phyloP scores from a whole-genome alignment of 2,888 invertebrate species.

The Petrolisthes manimaculis region DNA sequence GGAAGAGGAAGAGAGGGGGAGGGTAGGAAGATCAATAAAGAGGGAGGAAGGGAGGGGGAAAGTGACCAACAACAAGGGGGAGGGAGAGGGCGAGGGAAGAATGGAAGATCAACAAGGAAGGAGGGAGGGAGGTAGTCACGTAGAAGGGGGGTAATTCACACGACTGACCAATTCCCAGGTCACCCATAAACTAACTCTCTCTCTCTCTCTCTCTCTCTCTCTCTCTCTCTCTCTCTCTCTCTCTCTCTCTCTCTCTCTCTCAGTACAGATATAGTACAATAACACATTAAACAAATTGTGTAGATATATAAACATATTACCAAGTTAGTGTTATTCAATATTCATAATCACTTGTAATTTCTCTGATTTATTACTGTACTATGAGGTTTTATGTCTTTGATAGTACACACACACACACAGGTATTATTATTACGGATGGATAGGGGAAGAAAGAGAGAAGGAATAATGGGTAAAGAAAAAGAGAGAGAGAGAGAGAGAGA shows the following conservation, averaged over 20 bases:
- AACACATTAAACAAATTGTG: too few species aligned
- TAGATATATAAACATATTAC: too few species aligned
- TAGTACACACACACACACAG: not conserved
- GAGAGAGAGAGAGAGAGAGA: slow-evolving; percentile 13
- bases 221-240: slow-evolving; percentile 1
- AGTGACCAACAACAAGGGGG: not conserved
- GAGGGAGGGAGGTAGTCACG: not conserved
- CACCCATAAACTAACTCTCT: too few species aligned
- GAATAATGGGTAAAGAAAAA: not conserved
- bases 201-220: slow-evolving; percentile 1
- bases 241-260: slow-evolving; percentile 1
- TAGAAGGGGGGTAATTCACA: too few species aligned
- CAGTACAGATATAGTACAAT: not conserved
- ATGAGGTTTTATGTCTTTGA: too few species aligned
- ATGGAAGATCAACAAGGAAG: not conserved
- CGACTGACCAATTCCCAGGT: too few species aligned
- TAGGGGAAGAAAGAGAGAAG: not conserved
- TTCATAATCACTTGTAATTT: too few species aligned
- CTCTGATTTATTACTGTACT: too few species aligned
- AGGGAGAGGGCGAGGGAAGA: not conserved
- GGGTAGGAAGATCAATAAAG: not conserved
- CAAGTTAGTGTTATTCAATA: too few species aligned
- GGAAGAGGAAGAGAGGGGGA: not conserved
- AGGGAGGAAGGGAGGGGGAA: not conserved
- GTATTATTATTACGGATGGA: not conserved